phyloP scores from a whole-genome alignment of 1,140 invertebrate species.

The Monomorium pharaonis region DNA sequence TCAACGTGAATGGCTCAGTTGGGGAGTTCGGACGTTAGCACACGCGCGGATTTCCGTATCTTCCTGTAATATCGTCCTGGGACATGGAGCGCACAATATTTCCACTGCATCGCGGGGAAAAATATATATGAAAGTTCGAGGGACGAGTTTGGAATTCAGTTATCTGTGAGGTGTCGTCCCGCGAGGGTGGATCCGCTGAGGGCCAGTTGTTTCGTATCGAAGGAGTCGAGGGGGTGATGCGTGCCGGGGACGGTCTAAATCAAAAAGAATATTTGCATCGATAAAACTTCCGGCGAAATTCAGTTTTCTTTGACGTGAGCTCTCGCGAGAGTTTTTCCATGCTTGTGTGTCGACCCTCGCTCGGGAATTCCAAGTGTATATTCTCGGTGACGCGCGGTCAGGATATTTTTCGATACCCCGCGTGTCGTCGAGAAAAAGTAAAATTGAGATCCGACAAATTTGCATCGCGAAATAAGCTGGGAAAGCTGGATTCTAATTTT shows the following conservation, averaged over 20 bases:
- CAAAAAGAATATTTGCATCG: constrained; percentile 75
- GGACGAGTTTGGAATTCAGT: constrained; percentile 67
- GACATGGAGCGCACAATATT: constrained; percentile 50
- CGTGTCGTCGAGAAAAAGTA: constrained; percentile 1
- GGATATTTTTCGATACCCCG: constrained; percentile 12
- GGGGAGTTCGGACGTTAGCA: constrained; percentile 4
- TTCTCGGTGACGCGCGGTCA: constrained; percentile 4
- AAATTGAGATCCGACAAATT: constrained; percentile 32
- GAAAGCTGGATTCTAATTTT: constrained; percentile 4
- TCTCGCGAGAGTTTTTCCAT: constrained; percentile 23
- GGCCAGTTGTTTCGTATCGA: constrained; percentile 65
- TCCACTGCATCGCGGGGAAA: constrained; percentile 23
- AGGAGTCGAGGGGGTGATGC: constrained; percentile 45
- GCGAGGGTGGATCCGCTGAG: constrained; percentile 26
- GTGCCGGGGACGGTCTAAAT: constrained; percentile 62
- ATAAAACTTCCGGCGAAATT: constrained; percentile 69
- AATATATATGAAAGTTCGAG: constrained; percentile 60
- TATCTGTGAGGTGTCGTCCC: constrained; percentile 62
- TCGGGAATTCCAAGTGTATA: constrained; percentile 18
- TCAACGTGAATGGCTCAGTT: constrained; percentile 39
- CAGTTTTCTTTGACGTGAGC: constrained; percentile 66
- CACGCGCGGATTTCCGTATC: constrained; percentile 31
- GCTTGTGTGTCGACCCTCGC: constrained; percentile 19
- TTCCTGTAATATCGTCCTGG: constrained; percentile 23
- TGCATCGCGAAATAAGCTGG: constrained; percentile 44